phyloP scores from a whole-genome alignment of 2,113 vertebrate genomes.

The Neodon shergylaensis region DNA sequence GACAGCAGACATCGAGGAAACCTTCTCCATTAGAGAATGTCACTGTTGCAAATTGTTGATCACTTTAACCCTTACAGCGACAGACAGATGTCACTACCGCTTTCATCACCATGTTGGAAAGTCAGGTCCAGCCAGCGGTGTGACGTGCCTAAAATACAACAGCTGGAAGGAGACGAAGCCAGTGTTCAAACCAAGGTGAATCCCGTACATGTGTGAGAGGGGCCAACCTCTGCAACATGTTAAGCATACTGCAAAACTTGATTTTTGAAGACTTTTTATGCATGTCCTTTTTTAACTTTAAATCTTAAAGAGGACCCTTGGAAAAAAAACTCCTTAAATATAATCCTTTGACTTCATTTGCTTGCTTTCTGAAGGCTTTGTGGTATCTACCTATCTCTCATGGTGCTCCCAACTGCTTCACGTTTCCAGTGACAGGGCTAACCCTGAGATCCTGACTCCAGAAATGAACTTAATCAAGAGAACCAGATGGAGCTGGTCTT shows the following conservation, averaged over 20 bases:
- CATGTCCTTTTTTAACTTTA: not conserved
- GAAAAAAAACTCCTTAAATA: not conserved
- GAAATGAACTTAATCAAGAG: not conserved
- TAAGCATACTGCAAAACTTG: not conserved
- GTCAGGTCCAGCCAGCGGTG: not conserved
- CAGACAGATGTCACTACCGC: not conserved
- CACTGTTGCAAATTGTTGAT: not conserved
- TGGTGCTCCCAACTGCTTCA: not conserved
- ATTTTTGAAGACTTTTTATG: not conserved
- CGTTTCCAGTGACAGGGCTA: not conserved
- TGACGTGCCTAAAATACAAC: not conserved
- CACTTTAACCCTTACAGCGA: not conserved
- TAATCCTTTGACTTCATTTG: not conserved
- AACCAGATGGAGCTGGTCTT: not conserved
- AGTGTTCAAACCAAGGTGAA: not conserved
- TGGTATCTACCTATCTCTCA: not conserved
- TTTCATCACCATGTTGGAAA: not conserved
- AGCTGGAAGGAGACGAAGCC: not conserved
- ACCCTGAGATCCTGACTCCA: slow-evolving; percentile 9
- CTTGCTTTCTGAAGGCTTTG: slow-evolving; percentile 39
- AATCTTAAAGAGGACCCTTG: not conserved
- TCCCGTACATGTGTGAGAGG: not conserved
- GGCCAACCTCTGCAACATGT: not conserved
- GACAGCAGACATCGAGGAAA: not conserved
- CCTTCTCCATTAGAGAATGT: not conserved